Evolutionary conservation across 2,888 invertebrate species (phyloP), one percentile per base, ranked within the genome.

Genomic region (Melikaiella ostensackeni): DNA sequence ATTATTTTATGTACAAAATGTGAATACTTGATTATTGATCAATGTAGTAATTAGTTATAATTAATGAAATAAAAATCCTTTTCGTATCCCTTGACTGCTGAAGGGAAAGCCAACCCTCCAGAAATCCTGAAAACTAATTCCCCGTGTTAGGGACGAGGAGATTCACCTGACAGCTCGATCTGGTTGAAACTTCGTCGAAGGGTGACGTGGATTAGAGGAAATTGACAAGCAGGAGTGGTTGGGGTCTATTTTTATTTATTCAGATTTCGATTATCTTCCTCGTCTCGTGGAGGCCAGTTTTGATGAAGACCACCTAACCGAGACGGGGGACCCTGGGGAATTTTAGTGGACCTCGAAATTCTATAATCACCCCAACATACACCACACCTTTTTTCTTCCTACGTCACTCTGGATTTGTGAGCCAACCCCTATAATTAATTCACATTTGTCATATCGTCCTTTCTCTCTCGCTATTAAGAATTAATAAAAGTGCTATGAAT

Each of bases 201-300:
- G 63, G 35, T 63, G 35, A 35, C 21, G 21, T 63, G 21, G 21
- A 63, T 35, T 63, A 35, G n/a, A 63, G 63, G 35, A 63, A 63
- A 63, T 35, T 63, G 63, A 63, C 33, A 63, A 35, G n/a, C 33
- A 21, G 11, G 63, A 33, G 63, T 13, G 62, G 19, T 11, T 61
- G 33, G 35, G 35, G 35, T 33, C n/a, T 63, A 84, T 83, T 87
- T 86, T 86, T 86, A 88, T 86, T 88, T 88, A 86, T 88, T 87
- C 84, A 86, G 84, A 85, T 83, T 88, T 88, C 86, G 88, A 88
- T 88, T 87, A 88, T 88, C 87, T 84, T 82, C 81, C 80, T 80
- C 80, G 86, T 83, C 83, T 84, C 82, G 79, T 75, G 82, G 85
- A 84, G 84, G 83, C 82, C 83, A 78, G 85, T 83, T 63, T 85